Percentiles rank a stretch among this genome's conserved stretches.
These are phyloP conservation scores for Platycercus adscitus DNA, from an alignment of 2,113 vertebrate species.

Conservation along the genomic window DNA sequence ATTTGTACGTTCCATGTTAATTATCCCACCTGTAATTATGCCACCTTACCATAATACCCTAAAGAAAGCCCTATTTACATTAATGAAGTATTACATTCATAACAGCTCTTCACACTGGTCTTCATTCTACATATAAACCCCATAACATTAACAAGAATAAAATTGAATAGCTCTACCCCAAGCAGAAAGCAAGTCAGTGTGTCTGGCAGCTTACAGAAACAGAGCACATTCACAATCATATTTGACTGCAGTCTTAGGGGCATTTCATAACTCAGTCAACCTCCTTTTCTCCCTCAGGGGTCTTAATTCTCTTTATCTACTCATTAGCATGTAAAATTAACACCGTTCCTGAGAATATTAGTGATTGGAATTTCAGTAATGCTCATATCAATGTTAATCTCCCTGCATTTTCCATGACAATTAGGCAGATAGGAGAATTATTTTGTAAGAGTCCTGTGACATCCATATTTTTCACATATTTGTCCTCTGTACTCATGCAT, in stretches of 20 bases:
- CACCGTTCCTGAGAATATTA: neutral
- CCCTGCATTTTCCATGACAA: slow-evolving; percentile 23
- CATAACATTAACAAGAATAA: neutral
- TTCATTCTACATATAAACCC: neutral
- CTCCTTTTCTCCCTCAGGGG: neutral
- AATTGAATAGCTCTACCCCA: no score
- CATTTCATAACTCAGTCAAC: neutral
- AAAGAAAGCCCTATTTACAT: neutral
- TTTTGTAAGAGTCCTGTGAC: neutral
- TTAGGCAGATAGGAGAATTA: slow-evolving; percentile 37
- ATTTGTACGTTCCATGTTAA: neutral
- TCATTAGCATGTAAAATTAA: slow-evolving; percentile 20
- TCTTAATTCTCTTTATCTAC: neutral
- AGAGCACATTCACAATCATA: neutral
- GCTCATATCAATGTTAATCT: slow-evolving; percentile 2
- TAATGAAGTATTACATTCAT: neutral
- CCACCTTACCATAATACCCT: neutral
- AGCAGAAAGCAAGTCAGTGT: neutral
- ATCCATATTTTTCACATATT: neutral
- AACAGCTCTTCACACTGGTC: neutral
- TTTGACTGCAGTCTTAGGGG: neutral
- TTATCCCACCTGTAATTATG: neutral
- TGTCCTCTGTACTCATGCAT: neutral
- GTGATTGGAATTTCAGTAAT: neutral
- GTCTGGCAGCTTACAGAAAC: neutral